Evolutionary conservation across 2,888 invertebrate species (phyloP), one percentile per base, ranked within the genome.

Genomic region (Melanotus villosus): DNA sequence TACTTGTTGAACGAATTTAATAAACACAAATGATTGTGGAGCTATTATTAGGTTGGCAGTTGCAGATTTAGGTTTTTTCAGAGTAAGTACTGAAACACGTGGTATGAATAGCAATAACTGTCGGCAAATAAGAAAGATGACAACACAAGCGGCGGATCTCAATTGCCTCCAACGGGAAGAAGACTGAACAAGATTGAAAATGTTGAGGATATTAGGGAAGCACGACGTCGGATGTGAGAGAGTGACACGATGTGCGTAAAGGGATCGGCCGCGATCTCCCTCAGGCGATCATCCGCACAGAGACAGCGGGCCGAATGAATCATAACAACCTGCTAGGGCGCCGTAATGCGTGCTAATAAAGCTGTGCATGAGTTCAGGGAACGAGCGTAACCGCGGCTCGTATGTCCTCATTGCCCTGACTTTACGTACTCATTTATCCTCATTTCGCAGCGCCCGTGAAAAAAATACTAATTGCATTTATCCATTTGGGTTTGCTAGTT

Each of bases 391-490:
- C 76, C 73, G 70, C 60, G 70, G 77, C 78, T 80, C 81, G 78
- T 81, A 80, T 78, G 81, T 80, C 78, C 80, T 80, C 80, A 80
- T 81, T 80, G 76, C 77, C 77, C 72, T 79, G 80, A 80, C 80
- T 80, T 79, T 78, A 79, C 80, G 78, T 77, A 76, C 79, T 76
- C 80, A 81, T 81, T 80, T 77, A 80, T 81, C 75, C 80, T 81
- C 79, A 81, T 81, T 81, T 76, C 65, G 66, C 57, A 66, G 73
- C 75, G 73, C 76, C 75, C 78, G 76, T 76, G 77, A 78, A 80
- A 80, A 76, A 80, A 80, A 80, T 79, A 76, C 80, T 81, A 81
- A 81, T 81, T 81, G 79, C 80, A 77, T 80, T 80, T 80, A 80
- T 80, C 79, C 80, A 81, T 80, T 81, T 80, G 76, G 78, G 80